Evolutionary conservation across 2,113 vertebrate genomes (phyloP).

Genomic region (Cheirogaleus medius): DNA sequence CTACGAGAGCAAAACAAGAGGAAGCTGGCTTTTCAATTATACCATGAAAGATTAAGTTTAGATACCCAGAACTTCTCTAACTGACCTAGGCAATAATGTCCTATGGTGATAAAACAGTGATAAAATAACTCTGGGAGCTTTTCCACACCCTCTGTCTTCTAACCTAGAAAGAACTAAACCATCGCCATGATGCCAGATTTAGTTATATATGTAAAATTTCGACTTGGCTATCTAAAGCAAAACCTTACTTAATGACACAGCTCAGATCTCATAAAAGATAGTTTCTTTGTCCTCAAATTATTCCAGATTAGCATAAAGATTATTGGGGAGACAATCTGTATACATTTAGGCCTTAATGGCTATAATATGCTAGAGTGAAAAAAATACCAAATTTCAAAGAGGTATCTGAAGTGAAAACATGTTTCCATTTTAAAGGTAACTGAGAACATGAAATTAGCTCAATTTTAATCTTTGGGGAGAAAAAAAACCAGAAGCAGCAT

Average conservation of each 20-base stretch:
- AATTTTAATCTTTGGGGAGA: background rate
- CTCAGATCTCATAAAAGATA: background rate
- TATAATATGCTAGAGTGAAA: background rate
- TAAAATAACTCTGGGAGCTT: background rate
- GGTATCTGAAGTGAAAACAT: background rate
- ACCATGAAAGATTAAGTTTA: background rate
- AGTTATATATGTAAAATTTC: background rate
- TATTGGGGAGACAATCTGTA: background rate
- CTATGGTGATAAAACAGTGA: background rate
- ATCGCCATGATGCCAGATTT: background rate
- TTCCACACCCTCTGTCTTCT: background rate
- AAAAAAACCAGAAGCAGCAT: background rate
- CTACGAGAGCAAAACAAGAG: slow-evolving; percentile 21
- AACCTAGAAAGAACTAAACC: background rate
- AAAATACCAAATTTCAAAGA: background rate
- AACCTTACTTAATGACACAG: background rate
- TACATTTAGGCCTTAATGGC: background rate
- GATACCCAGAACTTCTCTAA: background rate
- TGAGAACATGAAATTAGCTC: slow-evolving; percentile 20
- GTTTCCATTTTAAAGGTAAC: slow-evolving; percentile 36
- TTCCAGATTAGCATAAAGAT: background rate
- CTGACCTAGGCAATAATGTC: background rate
- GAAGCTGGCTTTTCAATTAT: background rate
- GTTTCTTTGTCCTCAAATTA: background rate
- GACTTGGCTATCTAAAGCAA: background rate